Evolutionary conservation across 1,140 invertebrate species (phyloP), one percentile per base, ranked within the genome.

Genomic region (Lordiphosa stackelbergi): DNA sequence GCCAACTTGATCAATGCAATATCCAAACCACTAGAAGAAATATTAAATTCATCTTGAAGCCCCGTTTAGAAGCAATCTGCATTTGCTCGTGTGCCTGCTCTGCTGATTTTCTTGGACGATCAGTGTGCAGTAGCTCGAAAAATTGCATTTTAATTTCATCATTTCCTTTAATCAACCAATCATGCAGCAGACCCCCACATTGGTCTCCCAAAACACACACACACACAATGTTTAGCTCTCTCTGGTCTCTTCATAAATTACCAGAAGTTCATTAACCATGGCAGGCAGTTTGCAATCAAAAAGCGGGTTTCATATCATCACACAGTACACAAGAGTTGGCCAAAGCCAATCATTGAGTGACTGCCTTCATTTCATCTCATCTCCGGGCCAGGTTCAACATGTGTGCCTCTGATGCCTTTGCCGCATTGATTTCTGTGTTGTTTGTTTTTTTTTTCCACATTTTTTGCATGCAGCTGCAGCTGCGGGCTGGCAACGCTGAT

Each of bases 231-330:
- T 8, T 31, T 31, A 31, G 28, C 28, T 31, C 28, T 31, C 28
- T 31, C 28, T 31, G 0, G 28, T 5, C 31, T 12, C 31, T 24
- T 43, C 57, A 63, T 63, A 64, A 64, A 64, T 64, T 43, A 24
- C 31, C 51, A 22, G 51, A 55, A 65, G 61, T 65, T 65, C 62
- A 65, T 65, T 65, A 65, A 55, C 60, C 62, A 65, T 46, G 28
- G 35, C 42, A 22, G 19, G 43, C 43, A 34, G 31, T 46, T 46
- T 31, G 43, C 43, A 46, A 46, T 46, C 43, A 36, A 28, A 38
- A 22, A 28, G 16, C 35, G 48, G 48, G 48, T 9, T 12, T 46
- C 24, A 34, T 46, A 46, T 46, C 43, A 46, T 31, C 28, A 31
- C 28, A 31, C 28, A 31, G 24, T 11, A 46, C 43, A 46, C 43